Percentiles rank a stretch among this genome's conserved stretches.
phyloP scores from a whole-genome alignment of 2,888 invertebrate species.

The Zygaena filipendulae region DNA sequence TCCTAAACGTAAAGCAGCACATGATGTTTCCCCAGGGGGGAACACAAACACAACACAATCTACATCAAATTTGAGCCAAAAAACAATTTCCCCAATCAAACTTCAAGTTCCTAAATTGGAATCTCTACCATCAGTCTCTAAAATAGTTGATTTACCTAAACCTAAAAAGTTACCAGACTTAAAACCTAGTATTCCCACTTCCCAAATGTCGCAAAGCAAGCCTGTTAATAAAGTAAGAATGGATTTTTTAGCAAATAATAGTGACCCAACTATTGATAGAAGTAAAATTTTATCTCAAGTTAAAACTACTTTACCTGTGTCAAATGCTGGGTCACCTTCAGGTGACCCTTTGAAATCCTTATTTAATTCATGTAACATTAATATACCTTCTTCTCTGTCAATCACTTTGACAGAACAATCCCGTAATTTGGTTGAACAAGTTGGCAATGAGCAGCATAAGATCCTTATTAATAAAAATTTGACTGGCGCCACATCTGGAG shows the following conservation, averaged over 20 bases:
- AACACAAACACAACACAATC: too few species aligned
- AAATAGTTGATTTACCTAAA: constrained; percentile 23
- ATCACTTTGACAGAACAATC: constrained; percentile 78
- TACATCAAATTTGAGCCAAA: constrained; percentile 25
- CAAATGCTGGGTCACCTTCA: constrained; percentile 34
- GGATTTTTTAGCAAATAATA: constrained; percentile 58
- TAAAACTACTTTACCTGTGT: constrained; percentile 38
- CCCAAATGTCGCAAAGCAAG: constrained; percentile 30
- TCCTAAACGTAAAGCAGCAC: constrained; percentile 56
- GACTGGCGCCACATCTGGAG: constrained; percentile 32
- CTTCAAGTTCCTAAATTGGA: constrained; percentile 49
- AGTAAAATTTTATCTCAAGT: constrained; percentile 58
- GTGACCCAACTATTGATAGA: constrained; percentile 59
- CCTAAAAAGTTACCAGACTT: constrained; percentile 55
- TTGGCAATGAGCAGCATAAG: constrained; percentile 38
- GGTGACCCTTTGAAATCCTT: constrained; percentile 67
- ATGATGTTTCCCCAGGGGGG: constrained; percentile 27
- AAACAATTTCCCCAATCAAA: constrained; percentile 49
- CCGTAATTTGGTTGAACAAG: constrained; percentile 31
- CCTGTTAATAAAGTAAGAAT: constrained; percentile 47
- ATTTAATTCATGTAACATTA: constrained; percentile 77
- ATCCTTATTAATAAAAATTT: constrained; percentile 44
- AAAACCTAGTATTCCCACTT: constrained; percentile 39
- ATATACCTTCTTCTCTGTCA: constrained; percentile 84
- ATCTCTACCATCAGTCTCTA: constrained; percentile 24